Percentiles rank a stretch among this genome's conserved stretches.
Conservation (phyloP, 2,797 vertebrate genomes). For the Petrocephalus sullivani region DNA sequence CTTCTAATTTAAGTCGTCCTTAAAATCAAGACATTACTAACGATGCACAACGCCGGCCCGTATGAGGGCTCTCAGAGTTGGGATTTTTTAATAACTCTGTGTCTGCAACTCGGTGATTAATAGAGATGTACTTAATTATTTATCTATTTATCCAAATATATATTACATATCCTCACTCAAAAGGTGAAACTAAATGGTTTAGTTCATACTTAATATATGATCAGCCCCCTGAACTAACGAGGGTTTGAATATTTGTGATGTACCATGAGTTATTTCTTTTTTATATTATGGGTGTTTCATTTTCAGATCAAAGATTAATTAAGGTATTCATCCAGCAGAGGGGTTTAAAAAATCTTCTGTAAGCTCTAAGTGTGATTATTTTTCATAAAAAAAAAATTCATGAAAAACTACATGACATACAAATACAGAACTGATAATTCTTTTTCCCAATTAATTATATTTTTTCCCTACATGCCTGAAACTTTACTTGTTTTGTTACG, state of each 20-base stretch:
- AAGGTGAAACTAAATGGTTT: not conserved
- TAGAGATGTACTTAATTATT: slow-evolving; percentile 65
- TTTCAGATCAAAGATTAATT: not conserved
- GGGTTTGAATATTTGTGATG: slow-evolving; percentile 1
- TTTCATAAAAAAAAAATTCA: not conserved
- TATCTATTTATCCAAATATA: slow-evolving; percentile 57
- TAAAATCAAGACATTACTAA: slow-evolving; percentile 33
- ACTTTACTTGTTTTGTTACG: not conserved
- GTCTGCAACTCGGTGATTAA: slow-evolving; percentile 62
- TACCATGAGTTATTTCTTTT: not conserved
- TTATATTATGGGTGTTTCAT: not conserved
- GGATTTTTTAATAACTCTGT: slow-evolving; percentile 45
- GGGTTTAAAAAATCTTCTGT: not conserved
- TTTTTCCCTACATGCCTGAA: not conserved
- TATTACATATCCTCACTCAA: not conserved
- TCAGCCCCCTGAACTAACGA: slow-evolving; percentile 64
- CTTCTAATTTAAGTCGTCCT: slow-evolving; percentile 21
- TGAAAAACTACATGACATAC: not conserved
- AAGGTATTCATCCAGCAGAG: not conserved
- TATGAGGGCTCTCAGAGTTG: slow-evolving; percentile 34
- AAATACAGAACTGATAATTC: not conserved
- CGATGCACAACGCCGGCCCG: slow-evolving; percentile 12
- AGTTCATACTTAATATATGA: slow-evolving; percentile 47
- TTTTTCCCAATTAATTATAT: not conserved
- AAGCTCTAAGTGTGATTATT: not conserved